These are phyloP conservation scores for Macrosteles quadrilineatus DNA, from an alignment of 1,140 invertebrate species.

Conservation along the genomic window DNA sequence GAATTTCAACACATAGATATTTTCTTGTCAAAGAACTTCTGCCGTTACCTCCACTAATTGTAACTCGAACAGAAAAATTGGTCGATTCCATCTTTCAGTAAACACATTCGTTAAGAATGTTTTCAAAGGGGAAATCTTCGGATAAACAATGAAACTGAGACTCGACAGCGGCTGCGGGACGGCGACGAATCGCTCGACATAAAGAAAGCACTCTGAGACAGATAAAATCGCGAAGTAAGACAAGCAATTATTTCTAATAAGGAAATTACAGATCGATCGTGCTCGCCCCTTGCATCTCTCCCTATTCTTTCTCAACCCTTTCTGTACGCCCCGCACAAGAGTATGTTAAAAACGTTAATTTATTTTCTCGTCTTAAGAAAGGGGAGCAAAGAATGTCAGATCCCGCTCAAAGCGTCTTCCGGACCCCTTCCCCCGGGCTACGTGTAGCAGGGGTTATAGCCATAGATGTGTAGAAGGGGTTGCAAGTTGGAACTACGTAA, in stretches of 20 bases:
- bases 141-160: too few species aligned
- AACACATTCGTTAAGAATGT: too few species aligned
- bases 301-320: slow-evolving; percentile 28
- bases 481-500: too few species aligned
- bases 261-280: slow-evolving; percentile 28
- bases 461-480: too few species aligned
- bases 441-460: too few species aligned
- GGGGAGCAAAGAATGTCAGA: slow-evolving; percentile 29
- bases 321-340: slow-evolving; percentile 1
- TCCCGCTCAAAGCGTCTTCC: neutral
- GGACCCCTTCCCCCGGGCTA: too few species aligned
- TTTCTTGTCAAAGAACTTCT: too few species aligned
- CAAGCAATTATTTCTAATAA: slow-evolving; percentile 30
- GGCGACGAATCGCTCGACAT: slow-evolving; percentile 7
- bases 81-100: too few species aligned
- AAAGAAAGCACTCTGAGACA: slow-evolving; percentile 11
- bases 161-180: neutral
- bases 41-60: too few species aligned
- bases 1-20: too few species aligned
- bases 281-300: neutral
- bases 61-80: too few species aligned
- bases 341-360: slow-evolving; percentile 31
- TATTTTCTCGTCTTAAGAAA: slow-evolving; percentile 32
- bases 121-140: too few species aligned
- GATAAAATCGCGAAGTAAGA: slow-evolving; percentile 25